Evolutionary conservation across 1,140 invertebrate genomes (phyloP), one percentile per base, ranked within the genome.

Genomic region (Protaetia brevitarsis): DNA sequence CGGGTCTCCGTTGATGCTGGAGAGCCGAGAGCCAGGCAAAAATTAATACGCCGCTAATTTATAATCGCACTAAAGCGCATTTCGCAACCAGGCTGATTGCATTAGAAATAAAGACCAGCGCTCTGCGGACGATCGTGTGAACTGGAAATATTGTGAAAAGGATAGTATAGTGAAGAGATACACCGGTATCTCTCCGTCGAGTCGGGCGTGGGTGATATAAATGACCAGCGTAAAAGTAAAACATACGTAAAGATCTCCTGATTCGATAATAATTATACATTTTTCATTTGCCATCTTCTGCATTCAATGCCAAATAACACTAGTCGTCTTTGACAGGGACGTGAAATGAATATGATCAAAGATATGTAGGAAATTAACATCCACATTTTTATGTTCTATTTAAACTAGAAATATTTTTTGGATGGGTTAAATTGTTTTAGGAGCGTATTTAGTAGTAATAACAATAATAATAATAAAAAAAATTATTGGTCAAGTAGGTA

Each of bases 31-130:
- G 58, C 56, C 60, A 51, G n/a, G 57, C 57, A 71, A 71, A 71
- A 71, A 69, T 69, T 69, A 67, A 69, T 71, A 69, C 66, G 56
- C 27, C 63, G 60, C 66, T 71, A 69, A 71, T 71, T 71, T 71
- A 71, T 71, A 69, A 71, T 68, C 68, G 64, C 58, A 63, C 64
- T 62, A 69, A 57, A 69, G 68, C 51, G 11, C 65, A 69, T 66
- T 68, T 68, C 64, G 58, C 67, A 68, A 68, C 41, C 30, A n/a
- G 56, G 13, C 64, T 41, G 41, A 65, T 56, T 66, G 67, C 64
- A 68, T 67, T 67, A 63, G 34, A 65, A 57, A 68, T 56, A 68
- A 65, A 41, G 27, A 31, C 64, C 31, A 13, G 34, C n/a, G 41
- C 21, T 57, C 36, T 45, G 69, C 61, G 64, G 69, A 70, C 67